A percentile compares a stretch with the other conserved stretches of the same genome.
Evolutionary conservation across 2,113 vertebrate genomes (phyloP).

Genomic region (Fregetta grallaria): DNA sequence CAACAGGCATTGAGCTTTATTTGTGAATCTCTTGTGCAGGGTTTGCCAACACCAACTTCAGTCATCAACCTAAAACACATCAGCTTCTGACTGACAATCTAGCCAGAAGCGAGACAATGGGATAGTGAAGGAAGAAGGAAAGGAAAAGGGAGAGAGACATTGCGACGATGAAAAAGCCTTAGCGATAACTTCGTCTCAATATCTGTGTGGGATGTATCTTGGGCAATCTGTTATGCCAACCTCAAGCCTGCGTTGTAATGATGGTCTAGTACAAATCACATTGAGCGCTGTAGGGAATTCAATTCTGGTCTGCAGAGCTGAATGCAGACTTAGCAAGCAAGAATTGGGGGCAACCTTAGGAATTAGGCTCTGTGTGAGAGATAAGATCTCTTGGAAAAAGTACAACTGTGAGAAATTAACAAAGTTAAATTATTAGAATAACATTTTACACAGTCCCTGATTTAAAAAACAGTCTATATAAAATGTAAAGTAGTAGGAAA

Average conservation of each 20-base stretch:
- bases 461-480: background rate
- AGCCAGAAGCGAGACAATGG: fast-evolving
- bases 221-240: background rate
- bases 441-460: background rate
- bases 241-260: background rate
- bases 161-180: background rate
- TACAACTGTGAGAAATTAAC: background rate
- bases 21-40: background rate
- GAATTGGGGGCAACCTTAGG: background rate
- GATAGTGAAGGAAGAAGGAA: background rate
- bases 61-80: background rate
- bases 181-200: background rate
- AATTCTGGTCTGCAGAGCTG: background rate
- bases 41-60: background rate
- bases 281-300: background rate
- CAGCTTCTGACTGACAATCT: background rate
- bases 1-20: background rate
- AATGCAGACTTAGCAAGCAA: background rate
- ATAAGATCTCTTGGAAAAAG: background rate
- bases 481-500: background rate
- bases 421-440: background rate
- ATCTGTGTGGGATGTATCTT: background rate
- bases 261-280: background rate
- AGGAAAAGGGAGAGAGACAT: background rate
- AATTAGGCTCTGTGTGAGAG: background rate